A percentile compares a stretch with the other conserved stretches of the same genome.
Conservation (phyloP, 2,888 invertebrate species). For the Tubulanus polymorphus region DNA sequence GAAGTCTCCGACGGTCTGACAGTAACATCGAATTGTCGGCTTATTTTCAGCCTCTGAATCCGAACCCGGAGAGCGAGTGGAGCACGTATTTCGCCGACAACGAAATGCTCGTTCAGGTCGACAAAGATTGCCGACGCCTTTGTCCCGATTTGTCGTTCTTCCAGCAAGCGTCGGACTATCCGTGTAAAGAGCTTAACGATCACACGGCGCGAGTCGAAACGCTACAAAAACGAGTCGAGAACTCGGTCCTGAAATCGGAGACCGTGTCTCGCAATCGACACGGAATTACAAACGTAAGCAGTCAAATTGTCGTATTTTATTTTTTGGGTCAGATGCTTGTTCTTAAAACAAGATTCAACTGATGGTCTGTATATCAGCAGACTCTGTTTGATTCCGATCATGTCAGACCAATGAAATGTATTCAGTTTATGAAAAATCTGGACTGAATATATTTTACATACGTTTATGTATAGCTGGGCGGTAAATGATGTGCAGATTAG, state of each 20-base stretch:
- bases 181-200: conserved; percentile 75
- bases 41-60: conserved; percentile 77
- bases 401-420: too few relatives aligned
- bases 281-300: conserved; percentile 79
- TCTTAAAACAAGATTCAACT: too few relatives aligned
- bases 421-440: too few relatives aligned
- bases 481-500: too few relatives aligned
- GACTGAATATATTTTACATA: too few relatives aligned
- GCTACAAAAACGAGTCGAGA: conserved; percentile 82
- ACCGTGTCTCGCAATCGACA: conserved; percentile 83
- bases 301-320: too few relatives aligned
- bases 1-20: too few relatives aligned
- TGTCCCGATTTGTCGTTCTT: conserved; percentile 97
- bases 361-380: too few relatives aligned
- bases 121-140: conserved; percentile 89
- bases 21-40: too few relatives aligned
- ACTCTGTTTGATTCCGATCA: too few relatives aligned
- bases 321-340: too few relatives aligned
- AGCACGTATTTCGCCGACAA: conserved; percentile 94
- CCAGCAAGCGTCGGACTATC: conserved; percentile 88
- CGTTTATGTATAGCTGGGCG: too few relatives aligned
- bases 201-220: conserved; percentile 69
- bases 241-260: conserved; percentile 78
- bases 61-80: conserved; percentile 96
- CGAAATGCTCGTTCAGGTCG: conserved; percentile 94